A percentile compares a stretch with the other conserved stretches of the same genome.
These are phyloP conservation scores for Tyto alba DNA, from an alignment of 2,113 vertebrate species.

Conservation along the genomic window DNA sequence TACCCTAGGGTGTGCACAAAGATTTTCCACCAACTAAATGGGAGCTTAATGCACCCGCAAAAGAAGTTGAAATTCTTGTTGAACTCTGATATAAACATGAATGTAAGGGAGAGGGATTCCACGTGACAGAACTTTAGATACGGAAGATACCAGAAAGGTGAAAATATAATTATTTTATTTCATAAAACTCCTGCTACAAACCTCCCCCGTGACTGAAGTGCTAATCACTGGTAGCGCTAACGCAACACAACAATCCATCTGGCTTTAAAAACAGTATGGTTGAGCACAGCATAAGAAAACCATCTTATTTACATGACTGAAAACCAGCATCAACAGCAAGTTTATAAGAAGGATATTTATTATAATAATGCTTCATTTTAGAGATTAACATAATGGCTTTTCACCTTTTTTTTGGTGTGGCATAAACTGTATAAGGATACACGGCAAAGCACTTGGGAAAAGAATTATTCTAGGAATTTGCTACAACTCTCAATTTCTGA, in stretches of 20 bases:
- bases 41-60: not conserved
- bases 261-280: not conserved
- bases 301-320: not conserved
- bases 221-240: not conserved
- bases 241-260: not conserved
- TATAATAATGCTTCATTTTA: not conserved
- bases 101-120: not conserved
- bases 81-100: not conserved
- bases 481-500: not conserved
- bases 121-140: not conserved
- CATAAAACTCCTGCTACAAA: rapidly evolving
- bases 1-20: not conserved
- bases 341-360: not conserved
- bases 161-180: not conserved
- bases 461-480: not conserved
- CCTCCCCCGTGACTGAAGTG: not conserved
- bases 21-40: not conserved
- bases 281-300: not conserved
- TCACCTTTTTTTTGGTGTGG: not conserved
- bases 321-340: not conserved
- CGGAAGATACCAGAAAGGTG: not conserved
- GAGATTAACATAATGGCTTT: not conserved
- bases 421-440: not conserved
- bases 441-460: not conserved
- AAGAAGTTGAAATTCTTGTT: not conserved